phyloP scores from a whole-genome alignment of 2,113 vertebrate genomes.

The Embiotoca jacksoni region DNA sequence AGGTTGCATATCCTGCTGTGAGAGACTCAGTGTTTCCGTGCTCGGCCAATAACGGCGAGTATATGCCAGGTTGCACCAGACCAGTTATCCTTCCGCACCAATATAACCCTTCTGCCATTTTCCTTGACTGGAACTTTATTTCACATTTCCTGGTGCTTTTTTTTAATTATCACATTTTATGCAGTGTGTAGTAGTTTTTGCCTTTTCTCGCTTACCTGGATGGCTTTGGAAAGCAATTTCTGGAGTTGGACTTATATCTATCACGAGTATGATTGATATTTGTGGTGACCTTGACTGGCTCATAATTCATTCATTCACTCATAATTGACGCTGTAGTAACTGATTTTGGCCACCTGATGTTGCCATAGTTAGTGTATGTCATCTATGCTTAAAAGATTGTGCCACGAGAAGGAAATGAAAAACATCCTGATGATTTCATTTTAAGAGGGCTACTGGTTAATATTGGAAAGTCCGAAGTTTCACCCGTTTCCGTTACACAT shows the following conservation, averaged over 20 bases:
- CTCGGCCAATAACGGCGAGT: conserved; percentile 3
- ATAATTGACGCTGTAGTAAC: background rate
- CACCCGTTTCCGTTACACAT: background rate
- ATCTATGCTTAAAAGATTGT: background rate
- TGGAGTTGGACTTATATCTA: too few relatives aligned
- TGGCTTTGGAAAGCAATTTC: background rate
- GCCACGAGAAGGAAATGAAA: background rate
- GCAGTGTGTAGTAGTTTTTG: background rate
- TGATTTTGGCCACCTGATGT: conserved; percentile 2
- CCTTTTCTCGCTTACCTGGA: background rate
- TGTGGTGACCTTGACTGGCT: background rate
- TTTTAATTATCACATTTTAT: background rate
- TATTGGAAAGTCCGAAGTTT: background rate
- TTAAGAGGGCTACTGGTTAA: background rate
- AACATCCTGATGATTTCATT: background rate
- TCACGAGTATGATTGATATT: too few relatives aligned
- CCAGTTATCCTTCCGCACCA: background rate
- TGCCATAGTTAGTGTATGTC: background rate
- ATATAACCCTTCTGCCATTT: background rate
- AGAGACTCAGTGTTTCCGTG: background rate
- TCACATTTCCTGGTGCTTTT: background rate
- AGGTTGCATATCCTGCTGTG: conserved; percentile 5
- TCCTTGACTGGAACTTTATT: background rate
- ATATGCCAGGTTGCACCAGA: background rate
- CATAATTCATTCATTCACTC: too few relatives aligned